phyloP scores from a whole-genome alignment of 2,113 vertebrate species.

The Ceratotherium simum region DNA sequence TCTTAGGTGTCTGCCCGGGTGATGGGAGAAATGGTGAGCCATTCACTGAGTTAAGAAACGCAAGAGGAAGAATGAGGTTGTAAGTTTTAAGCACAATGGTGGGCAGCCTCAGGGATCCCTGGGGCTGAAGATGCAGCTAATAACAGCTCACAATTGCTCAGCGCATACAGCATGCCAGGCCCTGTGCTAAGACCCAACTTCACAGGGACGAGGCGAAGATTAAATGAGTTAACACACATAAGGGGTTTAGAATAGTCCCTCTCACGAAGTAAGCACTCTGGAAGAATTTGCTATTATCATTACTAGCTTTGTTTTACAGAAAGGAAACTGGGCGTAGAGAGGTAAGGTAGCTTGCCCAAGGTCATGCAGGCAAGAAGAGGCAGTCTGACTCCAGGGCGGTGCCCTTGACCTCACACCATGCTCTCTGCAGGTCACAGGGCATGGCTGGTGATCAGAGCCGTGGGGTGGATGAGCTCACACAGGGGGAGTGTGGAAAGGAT shows the following conservation, averaged over 20 bases:
- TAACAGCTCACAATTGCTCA: not conserved
- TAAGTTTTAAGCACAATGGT: not conserved
- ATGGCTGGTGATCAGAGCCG: not conserved
- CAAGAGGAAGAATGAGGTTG: not conserved
- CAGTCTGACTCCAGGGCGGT: not conserved
- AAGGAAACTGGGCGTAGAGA: not conserved
- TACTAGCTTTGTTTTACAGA: not conserved
- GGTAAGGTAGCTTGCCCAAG: not conserved
- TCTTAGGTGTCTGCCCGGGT: not conserved
- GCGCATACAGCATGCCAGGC: rapidly evolving
- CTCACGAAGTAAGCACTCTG: not conserved
- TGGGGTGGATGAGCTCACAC: not conserved
- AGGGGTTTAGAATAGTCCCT: not conserved
- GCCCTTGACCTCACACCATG: not conserved
- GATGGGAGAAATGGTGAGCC: not conserved
- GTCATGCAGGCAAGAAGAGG: not conserved
- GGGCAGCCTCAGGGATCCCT: not conserved
- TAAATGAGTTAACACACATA: not conserved
- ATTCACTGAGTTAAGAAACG: not conserved
- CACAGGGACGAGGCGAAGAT: not conserved
- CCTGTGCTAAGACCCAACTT: not conserved
- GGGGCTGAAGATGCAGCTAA: not conserved
- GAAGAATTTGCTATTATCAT: not conserved
- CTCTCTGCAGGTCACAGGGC: not conserved
- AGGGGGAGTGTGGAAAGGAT: rapidly evolving